These are phyloP conservation scores for Dreissena rostriformis DNA, from an alignment of 1,140 invertebrate species.

Conservation along the genomic window DNA sequence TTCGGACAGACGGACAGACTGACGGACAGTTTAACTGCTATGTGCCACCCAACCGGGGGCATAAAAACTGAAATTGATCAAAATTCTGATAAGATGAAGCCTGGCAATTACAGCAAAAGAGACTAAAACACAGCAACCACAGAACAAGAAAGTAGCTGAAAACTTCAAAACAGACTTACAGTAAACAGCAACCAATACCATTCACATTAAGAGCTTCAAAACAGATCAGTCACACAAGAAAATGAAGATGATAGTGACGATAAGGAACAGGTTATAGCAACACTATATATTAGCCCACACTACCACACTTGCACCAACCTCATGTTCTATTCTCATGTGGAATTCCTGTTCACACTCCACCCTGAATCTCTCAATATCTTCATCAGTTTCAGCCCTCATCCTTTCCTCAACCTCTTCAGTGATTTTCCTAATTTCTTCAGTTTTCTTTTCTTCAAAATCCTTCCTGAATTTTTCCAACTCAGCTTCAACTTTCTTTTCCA, in stretches of 20 bases:
- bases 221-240: neutral
- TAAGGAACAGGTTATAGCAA: neutral
- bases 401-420: conserved; percentile 15
- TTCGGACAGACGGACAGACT: no score
- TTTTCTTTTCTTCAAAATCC: conserved; percentile 18
- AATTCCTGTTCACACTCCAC: conserved; percentile 34
- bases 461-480: conserved; percentile 1
- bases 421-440: conserved; percentile 9
- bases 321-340: conserved; percentile 41
- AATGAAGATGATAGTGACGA: conserved; percentile 17
- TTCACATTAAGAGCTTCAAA: neutral
- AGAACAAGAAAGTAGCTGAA: no score
- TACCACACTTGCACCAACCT: conserved; percentile 35
- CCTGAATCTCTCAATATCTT: conserved; percentile 41
- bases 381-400: conserved; percentile 32
- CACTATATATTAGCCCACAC: neutral
- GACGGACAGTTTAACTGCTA: no score
- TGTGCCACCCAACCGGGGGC: no score
- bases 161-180: no score
- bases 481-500: conserved; percentile 9
- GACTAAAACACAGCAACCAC: no score
- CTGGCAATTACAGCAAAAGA: no score
- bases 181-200: neutral
- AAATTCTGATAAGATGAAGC: no score
- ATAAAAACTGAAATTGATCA: no score